Percentiles rank a stretch among this genome's conserved stretches.
These are phyloP conservation scores for Chelidonichthys spinosus DNA, from an alignment of 2,797 vertebrate genomes.

Conservation along the genomic window DNA sequence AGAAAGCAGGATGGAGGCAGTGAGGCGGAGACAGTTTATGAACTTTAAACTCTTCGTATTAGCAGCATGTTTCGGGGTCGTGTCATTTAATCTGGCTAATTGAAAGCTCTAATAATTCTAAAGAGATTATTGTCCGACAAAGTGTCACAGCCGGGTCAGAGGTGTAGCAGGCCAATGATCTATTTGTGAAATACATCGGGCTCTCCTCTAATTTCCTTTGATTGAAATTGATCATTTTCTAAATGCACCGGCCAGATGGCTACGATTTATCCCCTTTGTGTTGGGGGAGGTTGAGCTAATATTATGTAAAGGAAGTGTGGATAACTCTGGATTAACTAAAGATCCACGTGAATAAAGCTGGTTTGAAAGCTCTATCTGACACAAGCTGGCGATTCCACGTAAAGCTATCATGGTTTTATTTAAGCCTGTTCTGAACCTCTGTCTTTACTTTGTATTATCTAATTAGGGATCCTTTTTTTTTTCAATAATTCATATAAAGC, in stretches of 20 bases:
- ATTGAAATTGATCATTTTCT: constrained; percentile 89
- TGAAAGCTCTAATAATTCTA: constrained; percentile 85
- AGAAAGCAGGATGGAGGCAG: constrained; percentile 8
- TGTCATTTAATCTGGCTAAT: constrained; percentile 86
- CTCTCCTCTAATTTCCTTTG: constrained; percentile 85
- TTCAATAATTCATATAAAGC: background rate
- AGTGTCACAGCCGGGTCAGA: constrained; percentile 82
- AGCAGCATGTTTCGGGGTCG: constrained; percentile 71
- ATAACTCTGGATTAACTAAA: constrained; percentile 80
- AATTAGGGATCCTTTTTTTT: constrained; percentile 5
- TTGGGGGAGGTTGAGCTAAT: constrained; percentile 79
- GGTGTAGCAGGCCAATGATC: constrained; percentile 86
- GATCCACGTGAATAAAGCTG: constrained; percentile 74
- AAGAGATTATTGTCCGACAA: constrained; percentile 84
- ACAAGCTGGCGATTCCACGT: constrained; percentile 58
- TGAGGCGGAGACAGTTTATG: constrained; percentile 14
- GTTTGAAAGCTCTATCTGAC: constrained; percentile 67
- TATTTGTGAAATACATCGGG: constrained; percentile 88
- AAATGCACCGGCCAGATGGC: constrained; percentile 86
- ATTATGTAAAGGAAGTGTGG: constrained; percentile 80
- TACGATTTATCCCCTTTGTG: constrained; percentile 83
- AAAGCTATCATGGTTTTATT: constrained; percentile 55
- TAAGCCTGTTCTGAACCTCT: constrained; percentile 46
- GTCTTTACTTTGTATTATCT: constrained; percentile 19
- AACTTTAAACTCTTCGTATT: constrained; percentile 58